Evolutionary conservation across 2,888 invertebrate genomes (phyloP).

Genomic region (Terebella lapidaria): DNA sequence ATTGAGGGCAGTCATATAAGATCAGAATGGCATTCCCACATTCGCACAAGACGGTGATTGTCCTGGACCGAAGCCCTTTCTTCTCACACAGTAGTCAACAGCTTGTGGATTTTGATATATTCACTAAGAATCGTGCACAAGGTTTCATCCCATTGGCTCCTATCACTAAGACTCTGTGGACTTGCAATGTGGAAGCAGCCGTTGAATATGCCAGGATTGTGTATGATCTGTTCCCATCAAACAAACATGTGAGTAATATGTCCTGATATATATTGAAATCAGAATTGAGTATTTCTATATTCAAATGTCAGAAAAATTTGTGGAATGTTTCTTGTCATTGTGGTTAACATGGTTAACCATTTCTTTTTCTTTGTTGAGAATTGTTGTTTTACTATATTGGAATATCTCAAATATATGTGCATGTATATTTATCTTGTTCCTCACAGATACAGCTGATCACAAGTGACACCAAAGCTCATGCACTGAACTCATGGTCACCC

Average conservation of each 20-base stretch:
- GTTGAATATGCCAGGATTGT: constrained; percentile 94
- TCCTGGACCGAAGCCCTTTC: constrained; percentile 79
- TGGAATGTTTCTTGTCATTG: too few relatives aligned
- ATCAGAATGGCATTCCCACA: constrained; percentile 30
- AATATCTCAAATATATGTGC: background rate
- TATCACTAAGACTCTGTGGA: constrained; percentile 91
- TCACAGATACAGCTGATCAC: constrained; percentile 71
- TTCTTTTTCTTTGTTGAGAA: background rate
- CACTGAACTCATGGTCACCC: constrained; percentile 78
- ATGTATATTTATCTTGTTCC: background rate
- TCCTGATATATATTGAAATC: background rate
- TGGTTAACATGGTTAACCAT: too few relatives aligned
- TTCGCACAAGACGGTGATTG: constrained; percentile 87
- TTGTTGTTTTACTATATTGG: background rate
- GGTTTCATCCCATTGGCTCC: constrained; percentile 64
- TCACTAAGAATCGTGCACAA: constrained; percentile 28
- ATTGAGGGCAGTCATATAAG: too few relatives aligned
- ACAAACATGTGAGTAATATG: constrained; percentile 36
- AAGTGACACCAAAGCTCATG: constrained; percentile 78
- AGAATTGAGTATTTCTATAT: background rate
- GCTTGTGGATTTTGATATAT: constrained; percentile 76
- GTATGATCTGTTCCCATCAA: constrained; percentile 86
- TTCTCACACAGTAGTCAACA: constrained; percentile 80
- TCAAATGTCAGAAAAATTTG: background rate
- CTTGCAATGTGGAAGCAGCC: constrained; percentile 88